Percentiles rank a stretch among this genome's conserved stretches.
Conservation (phyloP, 2,797 vertebrate genomes). For the Hafferia zeledoni region DNA sequence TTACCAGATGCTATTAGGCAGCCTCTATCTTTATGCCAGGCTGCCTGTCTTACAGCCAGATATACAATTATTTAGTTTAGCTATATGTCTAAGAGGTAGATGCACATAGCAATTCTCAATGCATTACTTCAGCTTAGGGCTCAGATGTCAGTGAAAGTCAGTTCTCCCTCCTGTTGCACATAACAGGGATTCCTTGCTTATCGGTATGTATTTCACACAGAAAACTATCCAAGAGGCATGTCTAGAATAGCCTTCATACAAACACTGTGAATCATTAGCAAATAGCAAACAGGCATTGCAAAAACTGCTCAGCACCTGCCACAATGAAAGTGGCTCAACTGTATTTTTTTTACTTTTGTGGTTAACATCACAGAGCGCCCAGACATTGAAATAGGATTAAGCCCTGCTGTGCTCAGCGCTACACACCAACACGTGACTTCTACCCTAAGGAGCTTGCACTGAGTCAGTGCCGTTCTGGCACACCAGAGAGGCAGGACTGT, state of each 20-base stretch:
- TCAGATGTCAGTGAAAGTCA: constrained; percentile 20
- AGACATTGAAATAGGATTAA: constrained; percentile 42
- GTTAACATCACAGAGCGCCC: background rate
- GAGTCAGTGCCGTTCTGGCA: background rate
- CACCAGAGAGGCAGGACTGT: background rate
- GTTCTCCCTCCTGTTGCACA: background rate
- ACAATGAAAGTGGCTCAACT: background rate
- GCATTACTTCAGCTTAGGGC: background rate
- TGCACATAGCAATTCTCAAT: background rate
- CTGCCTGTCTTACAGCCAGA: background rate
- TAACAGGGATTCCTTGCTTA: constrained; percentile 13
- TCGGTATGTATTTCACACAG: background rate
- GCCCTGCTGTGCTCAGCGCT: background rate
- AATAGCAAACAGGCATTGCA: background rate
- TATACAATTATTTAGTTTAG: background rate
- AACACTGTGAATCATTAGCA: background rate
- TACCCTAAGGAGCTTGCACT: constrained; percentile 22
- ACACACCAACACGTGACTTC: background rate
- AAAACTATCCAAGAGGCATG: background rate
- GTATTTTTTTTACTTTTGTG: background rate
- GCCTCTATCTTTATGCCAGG: background rate
- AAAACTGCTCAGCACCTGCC: background rate
- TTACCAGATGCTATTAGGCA: background rate
- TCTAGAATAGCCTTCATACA: background rate
- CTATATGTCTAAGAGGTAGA: background rate